Evolutionary conservation across 2,797 vertebrate genomes (phyloP).

Genomic region (Phalloptychus januarius): DNA sequence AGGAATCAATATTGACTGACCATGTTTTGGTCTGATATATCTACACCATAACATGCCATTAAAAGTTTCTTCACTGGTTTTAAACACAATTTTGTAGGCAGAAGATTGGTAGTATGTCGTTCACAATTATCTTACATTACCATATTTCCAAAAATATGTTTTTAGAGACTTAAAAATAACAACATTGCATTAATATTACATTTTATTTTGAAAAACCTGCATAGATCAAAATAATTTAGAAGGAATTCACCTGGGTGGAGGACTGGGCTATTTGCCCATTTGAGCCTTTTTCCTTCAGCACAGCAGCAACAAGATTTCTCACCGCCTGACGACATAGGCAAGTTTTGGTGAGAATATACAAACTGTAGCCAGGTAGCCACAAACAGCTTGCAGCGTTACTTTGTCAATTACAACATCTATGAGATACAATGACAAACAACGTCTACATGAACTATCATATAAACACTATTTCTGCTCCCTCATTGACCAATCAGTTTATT

Average conservation of each 20-base stretch:
- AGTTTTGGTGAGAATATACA: background rate
- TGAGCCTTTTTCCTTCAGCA: constrained; percentile 88
- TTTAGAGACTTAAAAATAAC: no score
- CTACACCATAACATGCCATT: no score
- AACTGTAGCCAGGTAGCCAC: background rate
- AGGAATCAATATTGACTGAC: no score
- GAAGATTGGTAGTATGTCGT: no score
- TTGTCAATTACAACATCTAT: background rate
- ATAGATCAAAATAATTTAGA: background rate
- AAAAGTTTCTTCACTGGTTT: no score
- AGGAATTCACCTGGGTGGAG: constrained; percentile 81
- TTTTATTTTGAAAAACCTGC: no score
- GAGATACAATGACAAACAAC: background rate
- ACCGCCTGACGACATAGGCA: constrained; percentile 79
- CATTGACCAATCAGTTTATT: background rate
- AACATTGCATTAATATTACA: no score
- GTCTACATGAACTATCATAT: background rate
- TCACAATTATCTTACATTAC: no score
- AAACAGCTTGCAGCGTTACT: background rate
- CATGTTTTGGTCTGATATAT: no score
- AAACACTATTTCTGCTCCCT: background rate
- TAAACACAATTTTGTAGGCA: no score
- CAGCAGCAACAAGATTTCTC: constrained; percentile 85
- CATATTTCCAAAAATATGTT: no score
- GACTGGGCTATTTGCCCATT: constrained; percentile 82